These are phyloP conservation scores for Bufo gargarizans DNA, from an alignment of 2,113 vertebrate genomes.

Conservation along the genomic window DNA sequence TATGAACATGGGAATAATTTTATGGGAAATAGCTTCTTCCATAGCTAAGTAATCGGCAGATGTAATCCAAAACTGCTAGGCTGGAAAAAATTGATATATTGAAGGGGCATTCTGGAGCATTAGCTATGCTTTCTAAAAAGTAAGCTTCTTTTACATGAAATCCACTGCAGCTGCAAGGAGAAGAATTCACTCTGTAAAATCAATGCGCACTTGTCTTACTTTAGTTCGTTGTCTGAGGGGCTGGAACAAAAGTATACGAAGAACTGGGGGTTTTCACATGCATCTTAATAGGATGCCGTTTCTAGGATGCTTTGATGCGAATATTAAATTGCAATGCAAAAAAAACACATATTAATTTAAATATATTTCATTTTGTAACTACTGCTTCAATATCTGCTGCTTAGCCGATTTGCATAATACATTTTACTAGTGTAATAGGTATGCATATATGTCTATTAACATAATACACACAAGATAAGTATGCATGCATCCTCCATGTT, in stretches of 20 bases:
- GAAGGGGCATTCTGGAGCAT: conserved; percentile 66
- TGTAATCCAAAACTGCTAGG: conserved; percentile 65
- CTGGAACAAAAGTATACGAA: conserved; percentile 70
- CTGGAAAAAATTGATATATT: conserved; percentile 66
- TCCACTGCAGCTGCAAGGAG: conserved; percentile 64
- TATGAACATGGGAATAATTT: conserved; percentile 59
- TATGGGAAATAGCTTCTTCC: conserved; percentile 69
- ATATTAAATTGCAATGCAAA: conserved; percentile 48
- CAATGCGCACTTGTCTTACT: conserved; percentile 65
- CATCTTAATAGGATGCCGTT: conserved; percentile 69
- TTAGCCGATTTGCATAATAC: conserved; percentile 33
- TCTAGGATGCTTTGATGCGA: conserved; percentile 39
- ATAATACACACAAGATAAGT: conserved; percentile 24
- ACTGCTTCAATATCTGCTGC: not conserved
- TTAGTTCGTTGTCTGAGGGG: conserved; percentile 63
- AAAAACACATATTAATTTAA: conserved; percentile 29
- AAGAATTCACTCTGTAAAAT: conserved; percentile 66
- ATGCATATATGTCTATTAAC: conserved; percentile 29
- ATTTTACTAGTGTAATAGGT: conserved; percentile 19
- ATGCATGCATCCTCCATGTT: conserved; percentile 8
- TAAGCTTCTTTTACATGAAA: conserved; percentile 62
- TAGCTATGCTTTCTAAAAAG: conserved; percentile 65
- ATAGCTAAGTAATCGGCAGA: conserved; percentile 63
- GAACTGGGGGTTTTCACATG: conserved; percentile 64
- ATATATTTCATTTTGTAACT: conserved; percentile 40